Base-by-base conservation (phyloP, 2,888 invertebrate genomes). In the Drosophila hamatofila region DNA sequence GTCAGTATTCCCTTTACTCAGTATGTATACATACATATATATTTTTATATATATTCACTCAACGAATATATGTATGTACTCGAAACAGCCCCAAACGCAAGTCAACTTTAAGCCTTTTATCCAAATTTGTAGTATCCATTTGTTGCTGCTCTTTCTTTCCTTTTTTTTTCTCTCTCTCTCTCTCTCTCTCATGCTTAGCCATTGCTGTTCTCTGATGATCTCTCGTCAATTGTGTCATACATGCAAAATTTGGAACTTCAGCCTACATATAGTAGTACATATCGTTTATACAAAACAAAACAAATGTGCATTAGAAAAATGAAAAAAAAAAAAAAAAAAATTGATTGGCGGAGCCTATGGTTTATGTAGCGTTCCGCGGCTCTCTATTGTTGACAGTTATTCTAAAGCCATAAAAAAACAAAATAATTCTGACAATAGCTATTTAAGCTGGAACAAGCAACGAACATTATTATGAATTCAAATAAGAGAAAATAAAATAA, bases 361-460 rank as follows among this genome's bases (percentile, higher is more conserved):
- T 78, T 78, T 78, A 78, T 78, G 73, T 78, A 76, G 67, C 9
- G 63, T 58, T 41, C 44, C 23, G 39, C 49, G 35, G 61, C 59
- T 73, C 46, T 60, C 41, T 41, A 44, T 25, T 51, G 33, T 64
- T 46, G 41, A 39, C 57, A 41, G 27, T 25, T 44, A 69, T 46
- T 62, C 42, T 55, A 56, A 62, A 62, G 11, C 12, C 21, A 39
- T 7, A 60, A 52, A 46, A 41, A 41, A 11, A 11, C 11, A 6
- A 11, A 42, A 21, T 11, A 21, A 21, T 65, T 61, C 68, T 62
- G 83, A 82, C 80, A 85, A 85, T 83, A 88, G 86, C 46, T 73
- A 80, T 70, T 62, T 79, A 75, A 81, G 85, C 73, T 84, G 77
- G 54, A 44, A 52, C 60, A 74, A 66, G 83, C 88, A 88, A 86